A percentile compares a stretch with the other conserved stretches of the same genome.
Evolutionary conservation across 2,797 vertebrate genomes (phyloP).

Genomic region (Bufotes viridis): DNA sequence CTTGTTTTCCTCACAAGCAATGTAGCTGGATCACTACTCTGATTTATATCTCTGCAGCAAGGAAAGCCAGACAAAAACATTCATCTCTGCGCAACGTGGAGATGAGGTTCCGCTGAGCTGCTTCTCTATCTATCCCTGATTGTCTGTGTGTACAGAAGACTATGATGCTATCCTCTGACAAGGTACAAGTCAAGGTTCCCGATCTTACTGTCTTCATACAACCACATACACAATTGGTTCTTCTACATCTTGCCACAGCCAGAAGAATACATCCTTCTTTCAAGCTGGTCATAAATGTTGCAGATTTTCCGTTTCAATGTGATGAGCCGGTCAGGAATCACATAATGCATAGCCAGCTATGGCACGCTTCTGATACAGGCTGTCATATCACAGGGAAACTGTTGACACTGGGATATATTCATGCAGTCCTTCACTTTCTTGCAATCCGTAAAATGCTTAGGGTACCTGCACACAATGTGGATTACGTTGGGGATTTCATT

Average conservation of each 20-base stretch:
- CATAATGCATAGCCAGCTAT: too few species aligned
- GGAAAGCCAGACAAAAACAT: constrained; percentile 60
- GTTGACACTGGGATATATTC: too few species aligned
- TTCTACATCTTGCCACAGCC: not conserved
- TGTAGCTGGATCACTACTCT: constrained; percentile 51
- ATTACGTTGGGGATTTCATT: too few species aligned
- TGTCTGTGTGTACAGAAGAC: constrained; percentile 30
- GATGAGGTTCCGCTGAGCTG: constrained; percentile 51
- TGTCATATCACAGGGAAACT: too few species aligned
- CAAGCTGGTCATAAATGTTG: too few species aligned
- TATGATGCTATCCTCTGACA: constrained; percentile 8
- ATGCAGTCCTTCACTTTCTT: too few species aligned
- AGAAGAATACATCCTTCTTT: too few species aligned
- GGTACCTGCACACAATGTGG: too few species aligned
- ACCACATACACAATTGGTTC: not conserved
- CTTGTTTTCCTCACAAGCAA: constrained; percentile 55
- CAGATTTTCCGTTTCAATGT: too few species aligned
- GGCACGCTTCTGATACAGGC: too few species aligned
- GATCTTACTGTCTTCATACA: not conserved
- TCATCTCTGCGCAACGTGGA: constrained; percentile 57
- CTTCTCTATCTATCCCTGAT: constrained; percentile 27
- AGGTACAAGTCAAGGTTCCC: not conserved
- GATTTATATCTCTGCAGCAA: constrained; percentile 63
- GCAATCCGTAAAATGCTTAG: too few species aligned
- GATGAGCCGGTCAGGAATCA: too few species aligned